Evolutionary conservation across 2,888 invertebrate genomes (phyloP).

Genomic region (Tachina lurida): DNA sequence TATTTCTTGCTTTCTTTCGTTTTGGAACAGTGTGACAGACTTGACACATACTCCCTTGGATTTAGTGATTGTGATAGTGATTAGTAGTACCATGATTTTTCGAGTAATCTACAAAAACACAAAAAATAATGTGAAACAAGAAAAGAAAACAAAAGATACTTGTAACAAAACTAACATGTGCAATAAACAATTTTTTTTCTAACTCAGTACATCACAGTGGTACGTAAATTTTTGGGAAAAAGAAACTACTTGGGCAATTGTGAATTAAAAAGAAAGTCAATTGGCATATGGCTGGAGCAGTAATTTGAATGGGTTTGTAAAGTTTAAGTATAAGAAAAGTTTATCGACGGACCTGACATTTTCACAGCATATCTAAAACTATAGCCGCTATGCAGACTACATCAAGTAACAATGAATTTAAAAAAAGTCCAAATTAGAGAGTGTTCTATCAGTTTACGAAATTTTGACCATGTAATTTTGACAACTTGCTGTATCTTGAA

Average conservation of each 20-base stretch:
- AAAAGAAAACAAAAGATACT: not conserved
- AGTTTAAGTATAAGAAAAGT: not conserved
- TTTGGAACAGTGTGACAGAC: conserved; percentile 61
- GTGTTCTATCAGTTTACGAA: too few species aligned
- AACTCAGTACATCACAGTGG: conserved; percentile 47
- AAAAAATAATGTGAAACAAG: conserved; percentile 60
- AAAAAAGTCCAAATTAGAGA: too few species aligned
- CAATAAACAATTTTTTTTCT: conserved; percentile 14
- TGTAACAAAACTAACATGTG: conserved; percentile 43
- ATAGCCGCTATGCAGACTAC: too few species aligned
- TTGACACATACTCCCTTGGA: conserved; percentile 68
- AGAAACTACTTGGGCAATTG: not conserved
- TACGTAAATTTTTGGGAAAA: not conserved
- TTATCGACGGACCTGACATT: too few species aligned
- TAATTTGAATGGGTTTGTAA: not conserved
- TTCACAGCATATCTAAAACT: too few species aligned
- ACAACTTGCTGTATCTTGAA: too few species aligned
- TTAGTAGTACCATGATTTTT: conserved; percentile 72
- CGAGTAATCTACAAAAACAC: conserved; percentile 71
- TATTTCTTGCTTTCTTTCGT: conserved; percentile 34
- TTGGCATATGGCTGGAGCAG: not conserved
- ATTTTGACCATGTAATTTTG: too few species aligned
- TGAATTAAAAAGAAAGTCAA: not conserved
- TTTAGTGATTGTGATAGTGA: conserved; percentile 68
- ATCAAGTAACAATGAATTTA: too few species aligned